phyloP scores from a whole-genome alignment of 2,113 vertebrate genomes.

The Alces alces region DNA sequence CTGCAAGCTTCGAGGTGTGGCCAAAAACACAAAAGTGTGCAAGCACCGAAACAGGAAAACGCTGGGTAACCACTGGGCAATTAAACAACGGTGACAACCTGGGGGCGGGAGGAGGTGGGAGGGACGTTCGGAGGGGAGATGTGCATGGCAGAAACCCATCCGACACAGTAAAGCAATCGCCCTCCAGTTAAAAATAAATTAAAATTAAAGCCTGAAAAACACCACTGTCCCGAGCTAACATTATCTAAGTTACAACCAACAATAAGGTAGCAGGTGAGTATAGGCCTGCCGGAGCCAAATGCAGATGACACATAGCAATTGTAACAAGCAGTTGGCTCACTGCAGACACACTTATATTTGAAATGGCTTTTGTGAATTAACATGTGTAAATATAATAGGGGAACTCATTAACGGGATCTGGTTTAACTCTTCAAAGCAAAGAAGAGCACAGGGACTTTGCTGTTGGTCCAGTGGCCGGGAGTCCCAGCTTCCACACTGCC shows the following conservation, averaged over 20 bases:
- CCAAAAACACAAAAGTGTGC: neutral
- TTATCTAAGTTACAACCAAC: neutral
- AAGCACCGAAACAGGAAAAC: neutral
- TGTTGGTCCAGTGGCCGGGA: neutral
- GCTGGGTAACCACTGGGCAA: neutral
- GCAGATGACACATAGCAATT: neutral
- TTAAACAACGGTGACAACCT: neutral
- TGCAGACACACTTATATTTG: neutral
- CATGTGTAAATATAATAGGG: neutral
- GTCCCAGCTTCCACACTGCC: neutral
- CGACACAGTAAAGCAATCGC: neutral
- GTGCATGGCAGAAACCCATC: accelerated
- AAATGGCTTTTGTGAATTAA: neutral
- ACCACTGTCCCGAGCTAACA: neutral
- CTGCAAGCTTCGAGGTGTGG: neutral
- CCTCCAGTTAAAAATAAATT: neutral
- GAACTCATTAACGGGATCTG: neutral
- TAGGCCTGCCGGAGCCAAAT: neutral
- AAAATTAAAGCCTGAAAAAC: neutral
- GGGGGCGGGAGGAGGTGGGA: neutral
- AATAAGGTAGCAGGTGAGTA: neutral
- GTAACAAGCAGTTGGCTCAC: neutral
- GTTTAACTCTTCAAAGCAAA: neutral
- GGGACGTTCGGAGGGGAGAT: accelerated
- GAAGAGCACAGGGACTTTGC: neutral